These are phyloP conservation scores for Crypturellus tataupa DNA, from an alignment of 2,797 vertebrate genomes.

Conservation along the genomic window DNA sequence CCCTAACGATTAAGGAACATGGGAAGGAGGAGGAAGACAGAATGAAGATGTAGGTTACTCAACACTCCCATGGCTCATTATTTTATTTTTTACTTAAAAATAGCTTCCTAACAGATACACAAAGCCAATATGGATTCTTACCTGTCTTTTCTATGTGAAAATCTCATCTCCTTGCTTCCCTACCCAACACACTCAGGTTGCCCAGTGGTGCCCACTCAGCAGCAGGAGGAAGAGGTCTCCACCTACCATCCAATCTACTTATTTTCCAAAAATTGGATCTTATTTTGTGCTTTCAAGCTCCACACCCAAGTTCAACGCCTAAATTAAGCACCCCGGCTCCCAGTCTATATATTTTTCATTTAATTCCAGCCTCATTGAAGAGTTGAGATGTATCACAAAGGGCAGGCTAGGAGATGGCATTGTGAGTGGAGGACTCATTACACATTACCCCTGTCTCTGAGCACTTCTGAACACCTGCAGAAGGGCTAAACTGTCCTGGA, in stretches of 20 bases:
- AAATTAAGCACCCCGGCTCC: neutral
- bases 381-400: neutral
- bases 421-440: slow-evolving; percentile 6
- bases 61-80: neutral
- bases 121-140: neutral
- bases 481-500: slow-evolving; percentile 24
- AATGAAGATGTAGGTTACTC: neutral
- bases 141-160: neutral
- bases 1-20: neutral
- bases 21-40: neutral
- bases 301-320: neutral
- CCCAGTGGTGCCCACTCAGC: rapidly evolving
- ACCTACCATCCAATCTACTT: neutral
- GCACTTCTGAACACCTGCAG: slow-evolving; percentile 47
- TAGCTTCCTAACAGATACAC: neutral
- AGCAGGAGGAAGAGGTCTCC: neutral
- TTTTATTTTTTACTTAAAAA: neutral
- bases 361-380: slow-evolving; percentile 6
- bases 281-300: neutral
- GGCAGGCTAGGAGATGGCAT: neutral
- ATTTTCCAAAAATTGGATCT: neutral
- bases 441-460: slow-evolving; percentile 1
- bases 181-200: neutral
- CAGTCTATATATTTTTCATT: neutral
- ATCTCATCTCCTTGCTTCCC: neutral